Conservation (phyloP, 2,797 vertebrate genomes). For the Selene dorsalis region DNA sequence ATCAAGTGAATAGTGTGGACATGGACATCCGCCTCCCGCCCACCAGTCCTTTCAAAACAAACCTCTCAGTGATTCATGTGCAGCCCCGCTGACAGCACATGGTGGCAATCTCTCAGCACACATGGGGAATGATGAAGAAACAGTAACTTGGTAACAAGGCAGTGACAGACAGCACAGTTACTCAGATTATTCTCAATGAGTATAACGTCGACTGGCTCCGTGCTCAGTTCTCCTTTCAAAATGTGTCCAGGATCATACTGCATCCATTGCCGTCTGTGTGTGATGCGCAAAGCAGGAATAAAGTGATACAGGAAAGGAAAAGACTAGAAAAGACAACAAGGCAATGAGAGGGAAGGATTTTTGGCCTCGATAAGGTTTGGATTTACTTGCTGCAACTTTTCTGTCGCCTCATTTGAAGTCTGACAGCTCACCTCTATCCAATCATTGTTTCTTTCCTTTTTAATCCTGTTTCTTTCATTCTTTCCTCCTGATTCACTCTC, state of each 20-base stretch:
- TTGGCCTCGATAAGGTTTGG: conserved; percentile 19
- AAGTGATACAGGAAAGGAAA: conserved; percentile 24
- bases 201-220: conserved; percentile 5
- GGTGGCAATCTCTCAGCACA: conserved; percentile 30
- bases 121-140: conserved; percentile 36
- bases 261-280: conserved; percentile 6
- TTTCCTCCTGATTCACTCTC: conserved; percentile 27
- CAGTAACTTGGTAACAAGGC: conserved; percentile 27
- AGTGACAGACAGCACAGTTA: conserved; percentile 33
- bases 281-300: conserved; percentile 26
- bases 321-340: conserved; percentile 26
- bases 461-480: not conserved
- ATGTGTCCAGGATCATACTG: not conserved
- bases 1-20: conserved; percentile 25
- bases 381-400: conserved; percentile 35
- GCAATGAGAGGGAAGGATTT: conserved; percentile 29
- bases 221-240: not conserved
- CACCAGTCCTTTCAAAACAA: conserved; percentile 44
- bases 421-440: conserved; percentile 27
- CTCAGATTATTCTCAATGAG: conserved; percentile 26
- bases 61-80: conserved; percentile 33
- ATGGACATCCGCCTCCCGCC: conserved; percentile 23
- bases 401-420: conserved; percentile 31
- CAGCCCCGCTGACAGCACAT: conserved; percentile 27
- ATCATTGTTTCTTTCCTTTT: conserved; percentile 3